Base-by-base conservation (phyloP, 2,797 vertebrate species). In the Antrozous pallidus region DNA sequence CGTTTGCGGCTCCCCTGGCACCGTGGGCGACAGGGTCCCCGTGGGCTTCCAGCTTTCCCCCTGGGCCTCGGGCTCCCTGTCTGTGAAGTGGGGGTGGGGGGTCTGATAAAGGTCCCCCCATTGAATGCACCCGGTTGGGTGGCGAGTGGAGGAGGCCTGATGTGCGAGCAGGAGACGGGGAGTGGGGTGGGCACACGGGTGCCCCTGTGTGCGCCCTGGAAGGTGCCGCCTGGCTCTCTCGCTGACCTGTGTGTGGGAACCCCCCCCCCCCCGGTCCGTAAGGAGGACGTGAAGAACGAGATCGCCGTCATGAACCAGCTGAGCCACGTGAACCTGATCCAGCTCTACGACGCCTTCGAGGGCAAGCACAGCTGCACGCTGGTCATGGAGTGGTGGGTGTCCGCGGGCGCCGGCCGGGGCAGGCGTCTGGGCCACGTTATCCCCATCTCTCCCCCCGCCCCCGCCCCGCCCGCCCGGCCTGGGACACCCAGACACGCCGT, bases 221-320 rank as follows among this genome's bases (percentile, higher is more conserved):
- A 42, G 42, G 51, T 10, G 1, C 26, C 33, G 18, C 45, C 49
- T 54, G n/a, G 79, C 90, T 38, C 42, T 85, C n/a, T 92, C 83
- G 31, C 78, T 86, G 54, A 91, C 69, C 17, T 45, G 0, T 88
- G 78, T 56, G 40, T 58, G 87, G 83, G 79, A 83, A 86, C 40
- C 12, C 28, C 20, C 74, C 3, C 80, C 31, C 38, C 11, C 6
- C 58, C 65, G 69, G 69, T 78, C 42, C 5, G 31, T 20, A 96
- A 99, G 99, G 99, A 99, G 80, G 99, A 99, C 86, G 99, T 99
- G 51, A 99, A 98, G 97, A 99, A 99, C 81, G 99, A 99, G 97
- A 98, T 99, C 75, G 98, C 98, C 61, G 97, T 99, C 45, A 99
- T 99, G 99, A 99, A 99, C 97, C 99, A 99, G 92, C 97, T 99